Evolutionary conservation across 2,113 vertebrate species (phyloP).

Genomic region (Catharus minimus): DNA sequence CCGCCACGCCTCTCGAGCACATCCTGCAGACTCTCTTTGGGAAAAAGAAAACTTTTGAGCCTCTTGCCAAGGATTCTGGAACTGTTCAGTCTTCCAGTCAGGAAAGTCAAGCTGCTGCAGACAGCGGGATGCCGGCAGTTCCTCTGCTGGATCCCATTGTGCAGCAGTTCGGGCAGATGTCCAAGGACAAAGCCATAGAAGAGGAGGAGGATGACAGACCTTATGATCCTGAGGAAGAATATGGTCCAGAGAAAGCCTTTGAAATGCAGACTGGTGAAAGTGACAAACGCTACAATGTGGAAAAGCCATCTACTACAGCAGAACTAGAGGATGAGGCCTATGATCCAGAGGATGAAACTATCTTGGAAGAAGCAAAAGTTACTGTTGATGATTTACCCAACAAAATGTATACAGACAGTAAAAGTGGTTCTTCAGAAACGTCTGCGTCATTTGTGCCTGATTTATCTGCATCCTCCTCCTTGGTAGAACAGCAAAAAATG

Average conservation of each 20-base stretch:
- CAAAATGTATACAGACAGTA: conserved; percentile 63
- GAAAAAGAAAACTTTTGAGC: conserved; percentile 78
- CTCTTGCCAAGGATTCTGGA: conserved; percentile 71
- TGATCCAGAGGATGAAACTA: conserved; percentile 94
- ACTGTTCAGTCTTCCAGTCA: not conserved
- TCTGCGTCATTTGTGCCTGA: conserved; percentile 18
- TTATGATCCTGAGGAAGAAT: conserved; percentile 95
- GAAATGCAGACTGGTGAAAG: conserved; percentile 51
- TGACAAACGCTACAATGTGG: conserved; percentile 37
- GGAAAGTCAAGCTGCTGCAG: conserved; percentile 52
- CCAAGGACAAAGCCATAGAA: conserved; percentile 80
- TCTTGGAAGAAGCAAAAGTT: conserved; percentile 88
- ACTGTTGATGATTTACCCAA: conserved; percentile 76
- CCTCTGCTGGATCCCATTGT: conserved; percentile 90
- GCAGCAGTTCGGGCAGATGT: conserved; percentile 90
- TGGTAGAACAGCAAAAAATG: conserved; percentile 93
- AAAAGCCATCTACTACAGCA: conserved; percentile 27
- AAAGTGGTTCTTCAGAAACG: conserved; percentile 5
- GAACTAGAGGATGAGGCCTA: conserved; percentile 88
- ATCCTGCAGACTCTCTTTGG: conserved; percentile 89
- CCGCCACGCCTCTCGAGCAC: conserved; percentile 83
- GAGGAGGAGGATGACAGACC: conserved; percentile 90
- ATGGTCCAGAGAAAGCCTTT: conserved; percentile 80
- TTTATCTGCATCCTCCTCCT: conserved; percentile 65
- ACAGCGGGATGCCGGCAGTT: conserved; percentile 51